phyloP scores from a whole-genome alignment of 2,113 vertebrate species.

The Manacus vitellinus region DNA sequence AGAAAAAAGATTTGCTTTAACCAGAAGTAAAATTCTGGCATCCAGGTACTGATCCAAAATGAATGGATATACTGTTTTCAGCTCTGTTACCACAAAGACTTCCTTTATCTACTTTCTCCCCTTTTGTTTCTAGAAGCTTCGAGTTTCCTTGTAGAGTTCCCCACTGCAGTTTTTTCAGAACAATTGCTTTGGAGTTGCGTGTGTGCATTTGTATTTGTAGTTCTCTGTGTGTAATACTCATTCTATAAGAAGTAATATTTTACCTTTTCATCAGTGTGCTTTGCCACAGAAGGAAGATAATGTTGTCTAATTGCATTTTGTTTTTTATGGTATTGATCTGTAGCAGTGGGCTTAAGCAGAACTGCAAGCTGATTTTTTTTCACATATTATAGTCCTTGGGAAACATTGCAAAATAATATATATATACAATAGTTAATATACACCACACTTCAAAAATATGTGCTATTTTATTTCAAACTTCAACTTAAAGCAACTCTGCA shows the following conservation, averaged over 20 bases:
- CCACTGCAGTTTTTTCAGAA: background rate
- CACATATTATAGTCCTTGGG: background rate
- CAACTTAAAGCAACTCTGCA: background rate
- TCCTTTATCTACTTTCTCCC: background rate
- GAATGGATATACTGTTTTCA: background rate
- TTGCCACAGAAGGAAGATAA: background rate
- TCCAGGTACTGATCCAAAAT: background rate
- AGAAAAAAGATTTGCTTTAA: background rate
- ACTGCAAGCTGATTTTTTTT: background rate
- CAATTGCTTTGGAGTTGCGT: background rate
- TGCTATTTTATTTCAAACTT: background rate
- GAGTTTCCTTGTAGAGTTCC: background rate
- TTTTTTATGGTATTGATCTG: background rate
- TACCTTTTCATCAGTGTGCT: background rate
- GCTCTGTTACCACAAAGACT: background rate
- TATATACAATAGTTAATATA: background rate
- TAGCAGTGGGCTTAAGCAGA: background rate
- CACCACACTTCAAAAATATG: background rate
- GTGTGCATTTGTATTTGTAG: fast-evolving
- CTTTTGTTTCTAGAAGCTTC: background rate
- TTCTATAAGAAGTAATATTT: background rate
- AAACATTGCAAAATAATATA: background rate
- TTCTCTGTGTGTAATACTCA: background rate
- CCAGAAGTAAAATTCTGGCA: background rate
- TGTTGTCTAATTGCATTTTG: background rate